Percentiles rank a stretch among this genome's conserved stretches.
Evolutionary conservation across 2,888 invertebrate genomes (phyloP).

Genomic region (Cataglyphis rosenhaueri): DNA sequence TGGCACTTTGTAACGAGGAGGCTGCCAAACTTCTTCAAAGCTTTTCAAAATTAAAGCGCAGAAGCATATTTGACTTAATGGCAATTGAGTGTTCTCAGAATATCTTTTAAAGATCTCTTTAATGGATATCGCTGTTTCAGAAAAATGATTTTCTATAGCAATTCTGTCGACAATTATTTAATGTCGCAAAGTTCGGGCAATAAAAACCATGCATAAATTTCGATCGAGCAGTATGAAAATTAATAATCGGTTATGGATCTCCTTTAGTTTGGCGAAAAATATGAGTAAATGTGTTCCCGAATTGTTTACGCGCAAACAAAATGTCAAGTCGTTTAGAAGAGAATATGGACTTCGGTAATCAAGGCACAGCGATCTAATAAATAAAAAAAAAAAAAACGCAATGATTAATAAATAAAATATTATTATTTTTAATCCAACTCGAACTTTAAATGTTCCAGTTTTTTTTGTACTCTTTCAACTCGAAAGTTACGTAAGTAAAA

Average conservation of each 20-base stretch:
- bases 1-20: neutral
- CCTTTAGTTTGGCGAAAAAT: neutral
- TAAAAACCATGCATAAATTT: conserved; percentile 1
- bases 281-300: neutral
- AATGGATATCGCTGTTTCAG: conserved; percentile 5
- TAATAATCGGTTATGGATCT: neutral
- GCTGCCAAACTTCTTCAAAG: neutral
- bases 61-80: conserved; percentile 12
- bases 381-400: conserved; percentile 35
- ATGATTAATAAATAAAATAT: conserved; percentile 20
- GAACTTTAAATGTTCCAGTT: neutral
- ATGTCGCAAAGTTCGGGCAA: conserved; percentile 8
- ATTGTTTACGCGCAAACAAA: neutral
- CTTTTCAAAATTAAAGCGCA: neutral
- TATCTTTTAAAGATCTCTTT: conserved; percentile 18
- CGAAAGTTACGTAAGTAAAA: neutral
- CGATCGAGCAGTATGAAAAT: conserved; percentile 4
- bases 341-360: neutral
- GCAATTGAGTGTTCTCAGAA: conserved; percentile 26
- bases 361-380: neutral
- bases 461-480: neutral
- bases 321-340: conserved; percentile 2
- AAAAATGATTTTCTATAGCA: neutral
- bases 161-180: conserved; percentile 8
- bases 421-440: neutral